Evolutionary conservation across 2,888 invertebrate species (phyloP).

Genomic region (Agriopis marginaria): DNA sequence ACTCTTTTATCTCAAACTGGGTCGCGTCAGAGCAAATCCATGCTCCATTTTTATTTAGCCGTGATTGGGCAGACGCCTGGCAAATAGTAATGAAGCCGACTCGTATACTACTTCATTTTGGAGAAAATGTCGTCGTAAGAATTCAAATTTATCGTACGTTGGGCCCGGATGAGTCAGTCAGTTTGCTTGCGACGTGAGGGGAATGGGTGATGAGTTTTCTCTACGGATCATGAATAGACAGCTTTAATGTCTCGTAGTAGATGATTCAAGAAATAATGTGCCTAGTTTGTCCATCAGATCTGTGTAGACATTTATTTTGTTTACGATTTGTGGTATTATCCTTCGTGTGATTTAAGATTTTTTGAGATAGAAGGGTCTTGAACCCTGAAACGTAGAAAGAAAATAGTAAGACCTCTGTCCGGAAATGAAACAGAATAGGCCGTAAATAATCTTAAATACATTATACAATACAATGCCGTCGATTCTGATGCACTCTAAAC

Average conservation of each 20-base stretch:
- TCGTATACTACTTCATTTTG: slow-evolving; percentile 55
- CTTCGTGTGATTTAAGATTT: too few species aligned
- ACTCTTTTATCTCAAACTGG: slow-evolving; percentile 41
- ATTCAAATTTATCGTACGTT: slow-evolving; percentile 71
- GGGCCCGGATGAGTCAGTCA: slow-evolving; percentile 68
- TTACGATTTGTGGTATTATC: too few species aligned
- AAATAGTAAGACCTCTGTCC: too few species aligned
- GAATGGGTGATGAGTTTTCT: slow-evolving; percentile 55
- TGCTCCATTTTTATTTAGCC: slow-evolving; percentile 58
- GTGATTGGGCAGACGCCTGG: slow-evolving; percentile 58
- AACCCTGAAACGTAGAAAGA: too few species aligned
- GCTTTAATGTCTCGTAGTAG: slow-evolving; percentile 17
- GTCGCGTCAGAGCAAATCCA: slow-evolving; percentile 52
- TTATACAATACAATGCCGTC: too few species aligned
- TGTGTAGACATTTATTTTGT: not conserved
- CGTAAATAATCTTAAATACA: too few species aligned
- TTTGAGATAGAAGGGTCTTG: too few species aligned
- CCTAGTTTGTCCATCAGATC: not conserved
- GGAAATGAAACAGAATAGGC: too few species aligned
- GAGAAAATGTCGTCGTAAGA: slow-evolving; percentile 62
- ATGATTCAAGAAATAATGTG: slow-evolving; percentile 8
- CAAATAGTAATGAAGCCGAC: slow-evolving; percentile 50
- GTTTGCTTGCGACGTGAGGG: slow-evolving; percentile 70
- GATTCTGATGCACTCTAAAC: too few species aligned
- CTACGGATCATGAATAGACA: slow-evolving; percentile 14